Evolutionary conservation across 1,140 invertebrate species (phyloP), one percentile per base, ranked within the genome.

Genomic region (Microplitis mediator): DNA sequence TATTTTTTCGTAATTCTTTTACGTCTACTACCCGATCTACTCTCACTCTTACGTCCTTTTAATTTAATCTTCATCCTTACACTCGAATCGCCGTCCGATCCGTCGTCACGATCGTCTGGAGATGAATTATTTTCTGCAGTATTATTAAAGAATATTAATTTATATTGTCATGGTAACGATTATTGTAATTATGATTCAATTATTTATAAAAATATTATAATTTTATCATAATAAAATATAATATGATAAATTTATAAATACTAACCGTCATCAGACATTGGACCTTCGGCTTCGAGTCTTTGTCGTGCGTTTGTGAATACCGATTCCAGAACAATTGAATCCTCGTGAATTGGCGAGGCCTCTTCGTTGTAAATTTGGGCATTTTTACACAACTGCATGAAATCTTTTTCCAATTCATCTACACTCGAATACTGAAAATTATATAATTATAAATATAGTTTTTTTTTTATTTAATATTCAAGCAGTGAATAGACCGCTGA

Each of bases 301-400:
- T 94, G 91, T 62, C 92, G 86, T 1, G 94, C 93, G 81, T 91
- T 92, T 0, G 91, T 93, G 78, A 97, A 97, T 1, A 95, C 91
- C 16, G 93, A 93, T 78, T 98, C 94, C 60, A 99, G 86, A 4
- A 97, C 94, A 72, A 98, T 96, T 0, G 96, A 98, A 83, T 99
- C 97, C 83, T 96, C 95, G 86, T 98, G 97, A 77, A 99, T 98
- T 4, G 98, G 87, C 0, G 97, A 98, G 11, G 93, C 93, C 84
- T 99, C 97, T 80, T 98, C 95, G 82, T 99, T 99, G 87, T 98
- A 99, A 14, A 93, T 94, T 88, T 99, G 95, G 6, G 98, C 97
- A 88, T 99, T 99, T 77, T 95, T 94, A 82, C 97, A 99, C 39
- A 99, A 84, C 65, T 97, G 92, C 89, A 95, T 94, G 76, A 99